Conservation (phyloP, 1,140 invertebrate genomes). For the Papilio polyxenes region DNA sequence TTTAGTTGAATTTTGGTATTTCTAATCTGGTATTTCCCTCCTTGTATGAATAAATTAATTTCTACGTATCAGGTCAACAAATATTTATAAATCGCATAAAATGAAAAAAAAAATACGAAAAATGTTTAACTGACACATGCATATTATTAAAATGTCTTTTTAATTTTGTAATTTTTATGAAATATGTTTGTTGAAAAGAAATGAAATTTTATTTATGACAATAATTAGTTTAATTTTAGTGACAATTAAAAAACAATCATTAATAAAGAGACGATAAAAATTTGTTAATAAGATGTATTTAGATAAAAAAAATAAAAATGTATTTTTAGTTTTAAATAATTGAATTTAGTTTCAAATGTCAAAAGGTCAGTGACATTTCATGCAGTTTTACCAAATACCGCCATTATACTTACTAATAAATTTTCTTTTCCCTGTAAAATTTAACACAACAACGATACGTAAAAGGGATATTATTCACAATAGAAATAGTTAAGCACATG, state of each 20-base stretch:
- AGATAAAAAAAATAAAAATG: neutral
- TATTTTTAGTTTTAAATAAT: conserved; percentile 35
- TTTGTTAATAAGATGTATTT: neutral
- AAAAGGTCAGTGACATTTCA: conserved; percentile 50
- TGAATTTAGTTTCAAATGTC: conserved; percentile 41
- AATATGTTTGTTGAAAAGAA: neutral
- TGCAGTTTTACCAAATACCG: conserved; percentile 56
- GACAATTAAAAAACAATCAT: conserved; percentile 35
- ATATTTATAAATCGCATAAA: neutral
- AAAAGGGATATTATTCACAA: conserved; percentile 71
- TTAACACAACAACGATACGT: conserved; percentile 67
- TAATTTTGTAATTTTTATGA: neutral
- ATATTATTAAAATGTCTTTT: neutral
- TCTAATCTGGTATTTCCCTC: no score
- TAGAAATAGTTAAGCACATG: conserved; percentile 53
- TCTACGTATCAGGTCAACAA: no score
- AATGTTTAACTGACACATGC: neutral
- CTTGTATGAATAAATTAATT: no score
- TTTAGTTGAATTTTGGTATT: no score
- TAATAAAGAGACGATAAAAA: conserved; percentile 41
- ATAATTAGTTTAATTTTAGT: conserved; percentile 15
- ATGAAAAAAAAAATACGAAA: neutral
- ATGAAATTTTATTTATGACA: neutral
- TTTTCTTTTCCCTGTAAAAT: conserved; percentile 87
- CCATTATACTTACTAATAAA: conserved; percentile 86